Percentiles rank a stretch among this genome's conserved stretches.
phyloP scores from a whole-genome alignment of 2,888 invertebrate genomes.

The Eristalis tenax region DNA sequence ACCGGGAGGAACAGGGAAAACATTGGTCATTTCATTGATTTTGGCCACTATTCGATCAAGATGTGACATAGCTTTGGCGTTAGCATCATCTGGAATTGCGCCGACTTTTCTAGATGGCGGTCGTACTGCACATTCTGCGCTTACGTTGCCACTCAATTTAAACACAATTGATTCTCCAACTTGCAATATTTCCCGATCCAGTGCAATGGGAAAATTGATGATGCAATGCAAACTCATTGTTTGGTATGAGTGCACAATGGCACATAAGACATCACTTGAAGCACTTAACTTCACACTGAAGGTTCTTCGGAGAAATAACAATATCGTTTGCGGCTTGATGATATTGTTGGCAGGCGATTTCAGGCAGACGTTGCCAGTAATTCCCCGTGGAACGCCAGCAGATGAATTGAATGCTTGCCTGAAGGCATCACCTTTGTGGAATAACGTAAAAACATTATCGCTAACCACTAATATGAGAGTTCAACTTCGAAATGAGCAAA shows the following conservation, averaged over 20 bases:
- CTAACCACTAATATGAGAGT: conserved; percentile 67
- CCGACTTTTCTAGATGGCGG: too few relatives aligned
- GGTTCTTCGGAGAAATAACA: too few relatives aligned
- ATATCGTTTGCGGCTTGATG: too few relatives aligned
- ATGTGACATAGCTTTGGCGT: not conserved
- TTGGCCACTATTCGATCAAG: conserved; percentile 9
- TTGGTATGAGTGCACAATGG: too few relatives aligned
- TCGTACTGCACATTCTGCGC: not conserved
- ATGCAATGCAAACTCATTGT: not conserved
- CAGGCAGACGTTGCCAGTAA: conserved; percentile 74
- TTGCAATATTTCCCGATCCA: conserved; percentile 43
- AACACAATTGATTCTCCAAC: conserved; percentile 1
- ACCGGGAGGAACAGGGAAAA: conserved; percentile 1
- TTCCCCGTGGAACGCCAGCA: conserved; percentile 72
- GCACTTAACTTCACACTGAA: too few relatives aligned
- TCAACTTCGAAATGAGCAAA: conserved; percentile 30
- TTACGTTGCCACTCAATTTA: not conserved
- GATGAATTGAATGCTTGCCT: conserved; percentile 73
- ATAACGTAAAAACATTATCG: conserved; percentile 40
- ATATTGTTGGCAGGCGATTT: conserved; percentile 69
- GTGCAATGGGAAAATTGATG: too few relatives aligned
- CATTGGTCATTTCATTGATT: conserved; percentile 12
- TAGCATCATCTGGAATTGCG: not conserved
- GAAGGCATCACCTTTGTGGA: conserved; percentile 49
- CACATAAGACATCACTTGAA: too few relatives aligned